These are phyloP conservation scores for Heliconius nattereri DNA, from an alignment of 1,140 invertebrate genomes.

Conservation along the genomic window DNA sequence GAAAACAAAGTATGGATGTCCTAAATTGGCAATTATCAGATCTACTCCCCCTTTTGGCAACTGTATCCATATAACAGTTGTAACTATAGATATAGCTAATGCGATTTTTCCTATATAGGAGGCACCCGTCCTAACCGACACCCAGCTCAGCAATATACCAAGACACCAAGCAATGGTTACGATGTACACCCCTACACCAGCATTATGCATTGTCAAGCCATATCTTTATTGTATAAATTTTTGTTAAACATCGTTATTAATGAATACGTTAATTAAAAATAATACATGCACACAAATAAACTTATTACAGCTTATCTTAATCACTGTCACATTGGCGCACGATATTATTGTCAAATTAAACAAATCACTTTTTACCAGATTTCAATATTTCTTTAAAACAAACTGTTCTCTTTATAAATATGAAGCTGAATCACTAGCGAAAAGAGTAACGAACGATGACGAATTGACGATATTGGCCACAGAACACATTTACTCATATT, in stretches of 20 bases:
- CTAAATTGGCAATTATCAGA: conserved; percentile 55
- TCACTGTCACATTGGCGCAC: conserved; percentile 28
- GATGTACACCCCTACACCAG: conserved; percentile 71
- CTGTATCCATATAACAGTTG: conserved; percentile 60
- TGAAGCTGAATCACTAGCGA: background rate
- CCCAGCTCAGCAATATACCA: conserved; percentile 65
- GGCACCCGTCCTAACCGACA: conserved; percentile 65
- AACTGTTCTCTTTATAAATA: background rate
- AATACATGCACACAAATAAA: conserved; percentile 37
- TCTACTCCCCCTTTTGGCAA: conserved; percentile 58
- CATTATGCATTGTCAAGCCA: conserved; percentile 56
- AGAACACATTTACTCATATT: too few species aligned
- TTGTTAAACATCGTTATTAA: conserved; percentile 7
- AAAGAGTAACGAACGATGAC: background rate
- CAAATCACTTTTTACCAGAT: conserved; percentile 17
- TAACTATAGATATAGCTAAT: conserved; percentile 52
- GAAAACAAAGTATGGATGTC: background rate
- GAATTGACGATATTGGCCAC: background rate
- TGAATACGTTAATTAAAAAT: conserved; percentile 13
- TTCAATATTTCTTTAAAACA: conserved; percentile 13
- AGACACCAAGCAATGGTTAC: conserved; percentile 62
- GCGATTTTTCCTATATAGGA: conserved; percentile 69
- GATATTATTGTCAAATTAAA: background rate
- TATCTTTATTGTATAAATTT: conserved; percentile 14
- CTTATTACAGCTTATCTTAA: conserved; percentile 34